Evolutionary conservation across 2,888 invertebrate genomes (phyloP).

Genomic region (Actias luna): DNA sequence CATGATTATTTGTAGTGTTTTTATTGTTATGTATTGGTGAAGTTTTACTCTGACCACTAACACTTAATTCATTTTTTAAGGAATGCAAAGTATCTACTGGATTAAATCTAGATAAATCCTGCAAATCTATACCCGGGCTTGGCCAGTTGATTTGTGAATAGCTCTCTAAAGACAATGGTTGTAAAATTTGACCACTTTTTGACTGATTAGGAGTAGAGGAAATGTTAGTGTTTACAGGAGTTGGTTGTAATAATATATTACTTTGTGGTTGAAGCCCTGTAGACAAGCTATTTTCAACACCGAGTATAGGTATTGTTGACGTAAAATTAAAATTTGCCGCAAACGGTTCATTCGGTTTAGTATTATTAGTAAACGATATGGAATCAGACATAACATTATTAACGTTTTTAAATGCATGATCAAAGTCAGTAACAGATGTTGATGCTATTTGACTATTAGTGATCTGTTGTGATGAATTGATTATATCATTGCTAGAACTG

Average conservation of each 20-base stretch:
- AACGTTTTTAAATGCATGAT: constrained; percentile 39
- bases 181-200: constrained; percentile 69
- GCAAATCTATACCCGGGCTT: constrained; percentile 80
- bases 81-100: constrained; percentile 74
- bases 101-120: constrained; percentile 75
- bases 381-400: constrained; percentile 46
- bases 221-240: constrained; percentile 34
- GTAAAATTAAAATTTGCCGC: constrained; percentile 34
- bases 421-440: constrained; percentile 30
- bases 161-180: constrained; percentile 73
- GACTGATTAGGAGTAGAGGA: constrained; percentile 44
- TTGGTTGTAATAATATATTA: constrained; percentile 59
- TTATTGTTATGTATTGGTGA: constrained; percentile 61
- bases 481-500: background rate
- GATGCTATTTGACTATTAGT: constrained; percentile 1
- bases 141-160: constrained; percentile 84
- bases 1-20: constrained; percentile 39
- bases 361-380: constrained; percentile 45
- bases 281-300: constrained; percentile 31
- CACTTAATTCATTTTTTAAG: constrained; percentile 61
- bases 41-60: constrained; percentile 55
- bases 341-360: constrained; percentile 41
- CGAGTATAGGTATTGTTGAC: constrained; percentile 30
- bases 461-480: background rate
- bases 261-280: constrained; percentile 27